Evolutionary conservation across 2,113 vertebrate genomes (phyloP).

Genomic region (Meles meles): DNA sequence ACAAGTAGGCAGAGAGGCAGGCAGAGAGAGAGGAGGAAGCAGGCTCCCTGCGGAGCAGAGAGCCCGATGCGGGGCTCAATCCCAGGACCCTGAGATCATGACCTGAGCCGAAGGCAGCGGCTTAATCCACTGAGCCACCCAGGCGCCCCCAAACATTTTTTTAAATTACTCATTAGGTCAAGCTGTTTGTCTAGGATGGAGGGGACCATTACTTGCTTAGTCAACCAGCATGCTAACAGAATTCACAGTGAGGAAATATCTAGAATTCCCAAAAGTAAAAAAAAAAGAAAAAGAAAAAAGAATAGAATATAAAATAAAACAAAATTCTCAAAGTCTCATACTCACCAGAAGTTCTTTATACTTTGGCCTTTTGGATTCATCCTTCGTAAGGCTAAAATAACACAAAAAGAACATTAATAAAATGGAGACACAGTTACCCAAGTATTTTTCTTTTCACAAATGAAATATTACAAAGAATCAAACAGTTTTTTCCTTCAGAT

Average conservation of each 20-base stretch:
- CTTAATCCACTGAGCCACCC: too few relatives aligned
- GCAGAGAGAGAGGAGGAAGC: too few relatives aligned
- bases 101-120: too few relatives aligned
- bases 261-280: not conserved
- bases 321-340: conserved; percentile 23
- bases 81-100: too few relatives aligned
- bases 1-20: too few relatives aligned
- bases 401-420: conserved; percentile 52
- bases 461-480: not conserved
- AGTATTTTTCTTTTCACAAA: conserved; percentile 27
- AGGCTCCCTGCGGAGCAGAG: too few relatives aligned
- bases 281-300: not conserved
- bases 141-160: not conserved
- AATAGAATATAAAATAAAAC: not conserved
- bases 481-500: not conserved
- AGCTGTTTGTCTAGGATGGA: not conserved
- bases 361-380: conserved; percentile 99
- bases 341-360: conserved; percentile 99
- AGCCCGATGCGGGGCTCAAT: too few relatives aligned
- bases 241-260: not conserved
- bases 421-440: not conserved
- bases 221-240: not conserved
- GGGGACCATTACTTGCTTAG: not conserved
- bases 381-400: conserved; percentile 96
- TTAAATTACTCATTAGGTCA: not conserved